phyloP scores from a whole-genome alignment of 2,888 invertebrate species.

The Opisthograptis luteolata region DNA sequence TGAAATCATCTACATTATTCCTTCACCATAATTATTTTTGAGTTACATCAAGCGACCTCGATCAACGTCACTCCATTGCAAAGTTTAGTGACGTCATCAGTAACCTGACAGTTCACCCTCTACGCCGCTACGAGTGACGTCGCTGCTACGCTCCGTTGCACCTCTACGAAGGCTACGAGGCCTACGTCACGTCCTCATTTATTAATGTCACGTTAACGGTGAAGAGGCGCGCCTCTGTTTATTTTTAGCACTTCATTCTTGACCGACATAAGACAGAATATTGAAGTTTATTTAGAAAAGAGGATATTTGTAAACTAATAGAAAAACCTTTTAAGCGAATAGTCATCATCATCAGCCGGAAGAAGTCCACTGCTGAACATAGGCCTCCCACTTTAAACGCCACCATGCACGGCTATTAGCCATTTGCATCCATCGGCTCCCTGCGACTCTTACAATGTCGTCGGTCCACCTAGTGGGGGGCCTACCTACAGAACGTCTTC shows the following conservation, averaged over 20 bases:
- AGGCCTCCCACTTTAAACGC: neutral
- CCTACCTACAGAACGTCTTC: too few species aligned
- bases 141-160: conserved; percentile 3
- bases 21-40: conserved; percentile 3
- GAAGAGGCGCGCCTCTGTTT: neutral
- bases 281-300: neutral
- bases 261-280: neutral
- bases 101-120: neutral
- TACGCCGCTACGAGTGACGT: conserved; percentile 11
- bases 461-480: too few species aligned
- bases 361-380: too few species aligned
- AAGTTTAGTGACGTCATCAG: conserved; percentile 1
- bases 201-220: neutral
- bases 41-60: neutral
- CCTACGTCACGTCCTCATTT: neutral
- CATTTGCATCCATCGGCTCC: too few species aligned
- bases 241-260: neutral
- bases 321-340: too few species aligned
- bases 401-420: too few species aligned
- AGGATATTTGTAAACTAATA: too few species aligned
- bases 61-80: neutral
- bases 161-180: conserved; percentile 4
- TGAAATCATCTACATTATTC: too few species aligned
- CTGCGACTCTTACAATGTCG: too few species aligned
- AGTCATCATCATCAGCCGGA: too few species aligned